phyloP scores from a whole-genome alignment of 2,888 invertebrate species.

The Caenorhabditis zanzibari region DNA sequence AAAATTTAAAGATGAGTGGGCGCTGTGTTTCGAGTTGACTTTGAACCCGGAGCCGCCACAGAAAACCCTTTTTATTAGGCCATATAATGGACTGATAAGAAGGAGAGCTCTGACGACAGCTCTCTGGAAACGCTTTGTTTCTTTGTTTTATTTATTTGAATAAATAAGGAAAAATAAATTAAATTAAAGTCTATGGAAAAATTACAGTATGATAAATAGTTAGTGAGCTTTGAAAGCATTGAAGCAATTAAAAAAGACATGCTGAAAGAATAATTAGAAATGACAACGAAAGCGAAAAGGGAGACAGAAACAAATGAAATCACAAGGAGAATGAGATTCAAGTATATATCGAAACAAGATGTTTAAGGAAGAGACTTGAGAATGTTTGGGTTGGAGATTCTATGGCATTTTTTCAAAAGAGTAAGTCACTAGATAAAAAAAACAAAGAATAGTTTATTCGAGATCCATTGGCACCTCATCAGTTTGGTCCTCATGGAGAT shows the following conservation, averaged over 20 bases:
- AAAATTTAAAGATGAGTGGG: slow-evolving; percentile 13
- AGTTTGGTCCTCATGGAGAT: slow-evolving; percentile 31
- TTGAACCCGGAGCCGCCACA: slow-evolving; percentile 50
- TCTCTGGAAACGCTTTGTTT: not conserved
- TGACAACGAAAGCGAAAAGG: too few species aligned
- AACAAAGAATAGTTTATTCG: slow-evolving; percentile 20
- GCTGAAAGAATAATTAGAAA: too few species aligned
- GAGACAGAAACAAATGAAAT: too few species aligned
- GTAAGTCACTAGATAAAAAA: not conserved
- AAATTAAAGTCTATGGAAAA: too few species aligned
- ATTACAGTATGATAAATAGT: too few species aligned
- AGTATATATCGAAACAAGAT: too few species aligned
- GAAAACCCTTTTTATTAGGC: slow-evolving; percentile 44
- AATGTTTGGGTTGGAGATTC: slow-evolving; percentile 4
- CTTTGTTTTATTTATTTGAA: not conserved
- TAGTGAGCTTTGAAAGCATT: too few species aligned
- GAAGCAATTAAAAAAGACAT: too few species aligned
- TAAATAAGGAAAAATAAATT: not conserved
- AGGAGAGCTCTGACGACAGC: slow-evolving; percentile 18
- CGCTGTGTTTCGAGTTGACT: slow-evolving; percentile 48
- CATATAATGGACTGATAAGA: slow-evolving; percentile 38
- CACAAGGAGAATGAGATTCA: too few species aligned
- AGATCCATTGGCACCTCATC: slow-evolving; percentile 62
- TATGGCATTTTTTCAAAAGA: not conserved
- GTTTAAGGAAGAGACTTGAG: too few species aligned